Evolutionary conservation across 1,140 invertebrate species (phyloP).

Genomic region (Ruditapes philippinarum): DNA sequence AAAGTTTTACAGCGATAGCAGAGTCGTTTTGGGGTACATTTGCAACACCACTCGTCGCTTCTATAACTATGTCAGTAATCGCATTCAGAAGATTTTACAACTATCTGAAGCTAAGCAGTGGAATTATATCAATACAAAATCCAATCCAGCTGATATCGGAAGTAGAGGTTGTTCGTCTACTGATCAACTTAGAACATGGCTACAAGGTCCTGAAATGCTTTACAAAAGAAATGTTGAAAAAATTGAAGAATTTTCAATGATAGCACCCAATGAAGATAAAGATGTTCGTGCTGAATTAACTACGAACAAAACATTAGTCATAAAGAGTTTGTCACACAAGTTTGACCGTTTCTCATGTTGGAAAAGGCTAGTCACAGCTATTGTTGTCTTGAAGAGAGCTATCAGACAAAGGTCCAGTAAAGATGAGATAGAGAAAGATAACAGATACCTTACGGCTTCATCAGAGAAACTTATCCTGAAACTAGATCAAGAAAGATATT

Average conservation of each 20-base stretch:
- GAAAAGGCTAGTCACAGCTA: neutral
- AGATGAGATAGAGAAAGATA: neutral
- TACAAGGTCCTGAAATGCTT: neutral
- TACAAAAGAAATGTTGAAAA: neutral
- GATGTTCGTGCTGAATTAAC: constrained; percentile 28
- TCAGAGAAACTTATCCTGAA: neutral
- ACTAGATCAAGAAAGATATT: constrained; percentile 9
- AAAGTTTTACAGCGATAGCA: constrained; percentile 53
- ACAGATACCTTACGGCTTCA: neutral
- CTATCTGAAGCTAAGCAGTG: constrained; percentile 43
- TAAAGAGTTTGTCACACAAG: neutral
- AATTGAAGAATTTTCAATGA: neutral
- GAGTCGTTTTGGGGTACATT: constrained; percentile 52
- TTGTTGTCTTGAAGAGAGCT: constrained; percentile 12
- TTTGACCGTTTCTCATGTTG: constrained; percentile 27
- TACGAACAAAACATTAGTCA: neutral
- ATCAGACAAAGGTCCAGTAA: neutral
- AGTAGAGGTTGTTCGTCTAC: constrained; percentile 40
- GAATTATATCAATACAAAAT: constrained; percentile 48
- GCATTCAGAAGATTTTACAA: constrained; percentile 43
- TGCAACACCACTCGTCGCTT: constrained; percentile 47
- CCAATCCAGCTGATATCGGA: constrained; percentile 67
- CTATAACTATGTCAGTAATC: constrained; percentile 61
- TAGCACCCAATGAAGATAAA: constrained; percentile 1
- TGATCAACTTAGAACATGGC: constrained; percentile 7